phyloP scores from a whole-genome alignment of 1,140 invertebrate genomes.

The Drosophila bocki region DNA sequence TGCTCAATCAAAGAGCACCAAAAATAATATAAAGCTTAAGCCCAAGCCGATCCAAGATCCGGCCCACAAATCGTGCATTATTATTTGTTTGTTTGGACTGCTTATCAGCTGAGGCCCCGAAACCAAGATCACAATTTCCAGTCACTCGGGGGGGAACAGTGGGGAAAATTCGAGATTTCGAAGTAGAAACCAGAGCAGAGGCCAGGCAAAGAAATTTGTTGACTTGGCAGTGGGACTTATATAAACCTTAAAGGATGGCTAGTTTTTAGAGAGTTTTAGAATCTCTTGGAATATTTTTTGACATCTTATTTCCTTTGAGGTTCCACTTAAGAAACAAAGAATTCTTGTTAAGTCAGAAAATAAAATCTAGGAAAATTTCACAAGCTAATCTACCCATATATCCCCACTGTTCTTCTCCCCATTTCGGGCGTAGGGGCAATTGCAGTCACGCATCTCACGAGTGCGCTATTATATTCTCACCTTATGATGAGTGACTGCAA shows the following conservation, averaged over 20 bases:
- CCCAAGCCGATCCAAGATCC: conserved; percentile 16
- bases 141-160: conserved; percentile 6
- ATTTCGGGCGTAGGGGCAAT: conserved; percentile 73
- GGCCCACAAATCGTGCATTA: conserved; percentile 79
- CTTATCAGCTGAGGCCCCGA: conserved; percentile 66
- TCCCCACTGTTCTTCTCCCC: conserved; percentile 46
- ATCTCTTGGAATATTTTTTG: accelerated
- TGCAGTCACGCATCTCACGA: conserved; percentile 83
- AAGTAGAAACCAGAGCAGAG: too few relatives aligned
- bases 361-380: not conserved
- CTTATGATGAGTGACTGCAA: conserved; percentile 79
- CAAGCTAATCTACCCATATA: not conserved
- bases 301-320: too few relatives aligned
- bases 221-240: too few relatives aligned
- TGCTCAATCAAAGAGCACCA: conserved; percentile 68
- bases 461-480: conserved; percentile 82
- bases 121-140: conserved; percentile 57
- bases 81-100: conserved; percentile 81
- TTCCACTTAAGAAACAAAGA: too few relatives aligned
- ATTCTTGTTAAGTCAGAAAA: not conserved
- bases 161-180: not conserved
- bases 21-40: conserved; percentile 6
- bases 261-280: too few relatives aligned
- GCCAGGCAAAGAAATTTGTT: too few relatives aligned
- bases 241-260: not conserved